Conservation (phyloP, 2,113 vertebrate genomes). For the Stegastes partitus region DNA sequence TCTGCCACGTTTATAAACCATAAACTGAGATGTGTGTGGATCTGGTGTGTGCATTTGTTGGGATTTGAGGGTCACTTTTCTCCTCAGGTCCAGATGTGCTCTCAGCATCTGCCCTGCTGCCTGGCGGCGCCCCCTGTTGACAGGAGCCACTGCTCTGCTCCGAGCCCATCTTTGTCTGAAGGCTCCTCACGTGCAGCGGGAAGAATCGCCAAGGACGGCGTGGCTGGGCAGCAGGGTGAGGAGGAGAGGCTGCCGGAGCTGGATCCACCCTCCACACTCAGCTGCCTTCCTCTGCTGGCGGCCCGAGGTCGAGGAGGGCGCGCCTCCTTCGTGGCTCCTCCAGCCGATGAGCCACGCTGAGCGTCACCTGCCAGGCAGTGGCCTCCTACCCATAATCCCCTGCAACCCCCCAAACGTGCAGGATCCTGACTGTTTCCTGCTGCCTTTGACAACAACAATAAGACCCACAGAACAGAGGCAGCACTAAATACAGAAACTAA, state of each 20-base stretch:
- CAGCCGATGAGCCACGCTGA: slow-evolving; percentile 15
- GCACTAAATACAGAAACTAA: accelerated
- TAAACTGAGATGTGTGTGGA: background rate
- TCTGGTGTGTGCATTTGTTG: background rate
- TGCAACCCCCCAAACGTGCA: background rate
- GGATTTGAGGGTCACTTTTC: background rate
- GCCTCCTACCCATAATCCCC: slow-evolving; percentile 61
- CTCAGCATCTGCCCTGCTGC: background rate
- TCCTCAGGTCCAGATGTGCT: background rate
- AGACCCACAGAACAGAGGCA: background rate
- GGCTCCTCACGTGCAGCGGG: slow-evolving; percentile 45
- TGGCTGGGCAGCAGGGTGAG: slow-evolving; percentile 12
- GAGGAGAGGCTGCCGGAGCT: background rate
- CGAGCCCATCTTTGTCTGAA: slow-evolving; percentile 18
- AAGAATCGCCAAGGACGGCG: slow-evolving; percentile 50
- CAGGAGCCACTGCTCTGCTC: background rate
- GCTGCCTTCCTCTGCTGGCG: slow-evolving; percentile 43
- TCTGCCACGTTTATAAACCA: too few relatives aligned
- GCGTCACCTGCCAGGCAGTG: slow-evolving; percentile 56
- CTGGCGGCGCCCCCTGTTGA: background rate
- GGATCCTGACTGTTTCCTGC: background rate
- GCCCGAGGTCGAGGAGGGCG: slow-evolving; percentile 31
- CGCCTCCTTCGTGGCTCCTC: slow-evolving; percentile 10
- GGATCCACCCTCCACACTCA: slow-evolving; percentile 32
- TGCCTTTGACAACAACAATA: background rate